Conservation (phyloP, 2,888 invertebrate genomes). For the Trichopoda pennipes region DNA sequence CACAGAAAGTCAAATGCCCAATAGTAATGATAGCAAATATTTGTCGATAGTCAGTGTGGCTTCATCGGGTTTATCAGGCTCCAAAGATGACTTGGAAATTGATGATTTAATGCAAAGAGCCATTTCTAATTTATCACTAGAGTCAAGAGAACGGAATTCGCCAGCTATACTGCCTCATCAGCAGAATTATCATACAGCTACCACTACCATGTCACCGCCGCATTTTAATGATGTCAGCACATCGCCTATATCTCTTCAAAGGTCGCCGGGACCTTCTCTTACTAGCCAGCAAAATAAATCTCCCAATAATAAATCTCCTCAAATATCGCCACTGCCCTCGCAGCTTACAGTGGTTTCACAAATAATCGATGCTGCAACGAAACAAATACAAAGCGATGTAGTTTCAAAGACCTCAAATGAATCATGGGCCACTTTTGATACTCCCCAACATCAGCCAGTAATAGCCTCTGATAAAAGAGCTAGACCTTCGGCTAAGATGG, state of each 20-base stretch:
- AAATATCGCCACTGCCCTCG: slow-evolving; percentile 81
- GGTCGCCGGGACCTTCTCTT: slow-evolving; percentile 73
- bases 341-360: slow-evolving; percentile 81
- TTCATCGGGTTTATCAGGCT: slow-evolving; percentile 70
- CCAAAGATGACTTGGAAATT: slow-evolving; percentile 80
- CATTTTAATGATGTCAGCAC: slow-evolving; percentile 81
- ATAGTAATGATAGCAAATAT: slow-evolving; percentile 73
- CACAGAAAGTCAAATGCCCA: slow-evolving; percentile 53
- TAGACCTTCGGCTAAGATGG: slow-evolving; percentile 61
- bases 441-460: slow-evolving; percentile 75
- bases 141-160: slow-evolving; percentile 80
- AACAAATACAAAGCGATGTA: slow-evolving; percentile 71
- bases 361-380: slow-evolving; percentile 78
- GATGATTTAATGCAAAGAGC: slow-evolving; percentile 81
- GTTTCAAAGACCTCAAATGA: slow-evolving; percentile 80
- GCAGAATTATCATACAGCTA: slow-evolving; percentile 64
- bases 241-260: slow-evolving; percentile 80
- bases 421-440: slow-evolving; percentile 84
- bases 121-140: slow-evolving; percentile 80
- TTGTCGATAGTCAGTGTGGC: slow-evolving; percentile 71
- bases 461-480: slow-evolving; percentile 67
- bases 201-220: slow-evolving; percentile 70
- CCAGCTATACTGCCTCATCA: slow-evolving; percentile 72
- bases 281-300: slow-evolving; percentile 69
- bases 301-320: slow-evolving; percentile 71